phyloP scores from a whole-genome alignment of 2,113 vertebrate species.

The Platycercus adscitus region DNA sequence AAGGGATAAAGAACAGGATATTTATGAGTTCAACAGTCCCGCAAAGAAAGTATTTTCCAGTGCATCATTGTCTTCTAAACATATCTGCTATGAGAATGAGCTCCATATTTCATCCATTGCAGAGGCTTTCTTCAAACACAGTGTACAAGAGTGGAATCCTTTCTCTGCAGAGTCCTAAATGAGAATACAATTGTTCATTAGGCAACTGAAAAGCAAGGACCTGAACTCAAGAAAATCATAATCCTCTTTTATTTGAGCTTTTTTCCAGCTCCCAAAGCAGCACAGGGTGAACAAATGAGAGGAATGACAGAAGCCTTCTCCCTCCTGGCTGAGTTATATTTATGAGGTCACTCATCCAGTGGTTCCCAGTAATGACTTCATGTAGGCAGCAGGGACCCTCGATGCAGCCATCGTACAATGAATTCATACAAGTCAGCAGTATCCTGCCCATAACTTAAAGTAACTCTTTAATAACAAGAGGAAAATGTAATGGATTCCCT shows the following conservation, averaged over 20 bases:
- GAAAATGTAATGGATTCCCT: not conserved
- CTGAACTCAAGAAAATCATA: not conserved
- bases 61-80: not conserved
- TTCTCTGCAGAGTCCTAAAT: not conserved
- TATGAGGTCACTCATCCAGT: not conserved
- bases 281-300: slow-evolving; percentile 2
- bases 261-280: not conserved
- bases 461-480: not conserved
- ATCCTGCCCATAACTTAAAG: not conserved
- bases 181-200: not conserved
- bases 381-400: not conserved
- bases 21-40: fast-evolving
- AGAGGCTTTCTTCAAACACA: not conserved
- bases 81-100: not conserved
- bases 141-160: not conserved
- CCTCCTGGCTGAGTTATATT: not conserved
- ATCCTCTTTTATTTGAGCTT: not conserved
- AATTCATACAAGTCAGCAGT: not conserved
- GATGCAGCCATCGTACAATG: not conserved
- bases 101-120: not conserved
- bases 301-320: not conserved
- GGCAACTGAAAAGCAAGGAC: not conserved
- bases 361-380: slow-evolving; percentile 20
- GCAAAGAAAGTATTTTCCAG: not conserved
- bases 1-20: not conserved